These are phyloP conservation scores for Cepaea nemoralis DNA, from an alignment of 1,140 invertebrate species.

Conservation along the genomic window DNA sequence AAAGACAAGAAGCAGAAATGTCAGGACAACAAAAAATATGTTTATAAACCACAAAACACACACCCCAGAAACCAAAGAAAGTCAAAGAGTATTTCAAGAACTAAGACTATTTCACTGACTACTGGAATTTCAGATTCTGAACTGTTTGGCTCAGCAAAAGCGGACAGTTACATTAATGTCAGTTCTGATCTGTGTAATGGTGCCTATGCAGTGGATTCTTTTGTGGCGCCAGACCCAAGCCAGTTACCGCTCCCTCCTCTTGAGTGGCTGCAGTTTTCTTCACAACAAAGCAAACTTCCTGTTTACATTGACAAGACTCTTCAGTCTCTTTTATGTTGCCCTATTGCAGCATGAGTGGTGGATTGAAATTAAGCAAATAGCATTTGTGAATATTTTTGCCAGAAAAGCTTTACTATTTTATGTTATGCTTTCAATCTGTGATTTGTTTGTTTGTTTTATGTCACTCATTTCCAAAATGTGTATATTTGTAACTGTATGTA, in stretches of 20 bases:
- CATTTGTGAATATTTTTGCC: too few relatives aligned
- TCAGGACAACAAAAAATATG: background rate
- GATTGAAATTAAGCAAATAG: too few relatives aligned
- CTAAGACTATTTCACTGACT: background rate
- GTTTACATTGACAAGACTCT: background rate
- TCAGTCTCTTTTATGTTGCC: background rate
- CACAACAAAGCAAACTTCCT: background rate
- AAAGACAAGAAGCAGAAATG: background rate
- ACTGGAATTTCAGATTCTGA: background rate
- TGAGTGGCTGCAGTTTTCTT: constrained; percentile 21
- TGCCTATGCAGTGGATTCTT: constrained; percentile 31
- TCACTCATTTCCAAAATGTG: too few relatives aligned
- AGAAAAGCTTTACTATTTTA: too few relatives aligned
- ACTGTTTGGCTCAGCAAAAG: constrained; percentile 23
- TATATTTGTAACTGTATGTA: too few relatives aligned
- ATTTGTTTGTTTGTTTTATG: too few relatives aligned
- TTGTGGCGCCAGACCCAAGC: constrained; percentile 26
- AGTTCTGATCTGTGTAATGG: background rate
- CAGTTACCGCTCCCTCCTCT: constrained; percentile 21
- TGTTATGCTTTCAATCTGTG: too few relatives aligned
- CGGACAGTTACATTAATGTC: background rate
- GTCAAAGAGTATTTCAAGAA: background rate
- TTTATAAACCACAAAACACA: constrained; percentile 4
- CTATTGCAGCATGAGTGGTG: background rate
- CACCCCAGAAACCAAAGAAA: background rate